Conservation (phyloP, 2,888 invertebrate species). For the Coremacera marginata region DNA sequence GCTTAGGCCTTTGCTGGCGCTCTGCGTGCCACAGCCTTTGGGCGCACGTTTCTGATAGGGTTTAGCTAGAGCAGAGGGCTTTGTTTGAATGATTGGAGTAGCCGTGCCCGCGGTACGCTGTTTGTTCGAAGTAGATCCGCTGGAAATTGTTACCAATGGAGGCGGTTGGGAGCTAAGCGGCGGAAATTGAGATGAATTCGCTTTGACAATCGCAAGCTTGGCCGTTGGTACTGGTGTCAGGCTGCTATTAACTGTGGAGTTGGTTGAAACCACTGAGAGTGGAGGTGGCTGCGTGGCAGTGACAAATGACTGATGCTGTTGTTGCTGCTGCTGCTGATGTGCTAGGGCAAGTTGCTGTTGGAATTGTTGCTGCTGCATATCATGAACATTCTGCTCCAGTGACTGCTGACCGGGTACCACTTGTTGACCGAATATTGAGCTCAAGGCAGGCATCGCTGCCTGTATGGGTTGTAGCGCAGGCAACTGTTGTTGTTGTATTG, state of each 20-base stretch:
- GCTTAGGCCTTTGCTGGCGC: constrained; percentile 29
- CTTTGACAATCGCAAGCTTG: constrained; percentile 55
- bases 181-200: constrained; percentile 44
- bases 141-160: constrained; percentile 59
- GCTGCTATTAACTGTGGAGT: constrained; percentile 32
- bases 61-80: constrained; percentile 54
- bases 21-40: constrained; percentile 28
- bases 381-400: constrained; percentile 25
- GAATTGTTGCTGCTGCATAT: constrained; percentile 51
- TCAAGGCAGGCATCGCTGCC: constrained; percentile 59
- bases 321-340: constrained; percentile 51
- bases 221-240: constrained; percentile 49
- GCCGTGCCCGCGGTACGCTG: constrained; percentile 37
- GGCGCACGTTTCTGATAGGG: constrained; percentile 62
- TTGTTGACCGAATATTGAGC: constrained; percentile 62
- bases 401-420: constrained; percentile 51
- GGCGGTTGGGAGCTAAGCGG: constrained; percentile 56
- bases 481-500: constrained; percentile 52
- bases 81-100: constrained; percentile 14
- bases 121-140: constrained; percentile 31
- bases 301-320: constrained; percentile 52
- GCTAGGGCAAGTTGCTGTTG: not conserved
- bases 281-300: constrained; percentile 63
- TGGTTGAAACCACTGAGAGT: constrained; percentile 53
- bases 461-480: constrained; percentile 67